A percentile compares a stretch with the other conserved stretches of the same genome.
phyloP scores from a whole-genome alignment of 2,113 vertebrate species.

The Marmota monax region DNA sequence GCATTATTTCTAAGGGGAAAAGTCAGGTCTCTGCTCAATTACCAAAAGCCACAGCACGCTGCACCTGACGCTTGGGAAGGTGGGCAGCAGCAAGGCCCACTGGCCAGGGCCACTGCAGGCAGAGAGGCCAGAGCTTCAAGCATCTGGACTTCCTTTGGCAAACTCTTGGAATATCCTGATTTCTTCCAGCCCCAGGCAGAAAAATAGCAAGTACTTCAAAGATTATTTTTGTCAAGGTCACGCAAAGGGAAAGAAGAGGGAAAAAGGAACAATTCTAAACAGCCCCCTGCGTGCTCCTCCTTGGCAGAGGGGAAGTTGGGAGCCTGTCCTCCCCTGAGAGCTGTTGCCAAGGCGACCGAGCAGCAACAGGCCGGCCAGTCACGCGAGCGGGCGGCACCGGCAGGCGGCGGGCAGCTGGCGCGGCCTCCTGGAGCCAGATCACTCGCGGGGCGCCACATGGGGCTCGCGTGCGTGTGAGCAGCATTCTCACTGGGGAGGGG shows the following conservation, averaged over 20 bases:
- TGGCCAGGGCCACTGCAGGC: slow-evolving; percentile 4
- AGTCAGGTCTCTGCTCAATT: slow-evolving; percentile 84
- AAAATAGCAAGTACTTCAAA: slow-evolving; percentile 90
- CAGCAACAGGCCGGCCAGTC: slow-evolving; percentile 90
- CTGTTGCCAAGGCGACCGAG: slow-evolving; percentile 85
- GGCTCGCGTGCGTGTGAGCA: slow-evolving; percentile 69
- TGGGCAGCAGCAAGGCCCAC: not conserved
- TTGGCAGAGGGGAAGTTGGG: slow-evolving; percentile 87
- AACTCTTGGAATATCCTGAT: slow-evolving; percentile 83
- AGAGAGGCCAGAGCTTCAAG: slow-evolving; percentile 65
- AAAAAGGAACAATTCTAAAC: slow-evolving; percentile 82
- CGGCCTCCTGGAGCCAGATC: slow-evolving; percentile 83
- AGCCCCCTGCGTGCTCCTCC: slow-evolving; percentile 86
- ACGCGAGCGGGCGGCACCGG: slow-evolving; percentile 90
- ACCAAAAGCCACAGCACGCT: slow-evolving; percentile 87
- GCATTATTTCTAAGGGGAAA: slow-evolving; percentile 74
- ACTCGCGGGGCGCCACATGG: slow-evolving; percentile 17
- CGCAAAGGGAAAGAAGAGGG: slow-evolving; percentile 81
- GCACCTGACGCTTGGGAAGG: slow-evolving; percentile 87
- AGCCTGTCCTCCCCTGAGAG: slow-evolving; percentile 86
- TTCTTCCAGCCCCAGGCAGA: slow-evolving; percentile 84
- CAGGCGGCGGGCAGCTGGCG: slow-evolving; percentile 86
- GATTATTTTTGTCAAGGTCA: slow-evolving; percentile 89
- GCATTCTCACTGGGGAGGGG: slow-evolving; percentile 73
- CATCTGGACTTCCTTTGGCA: slow-evolving; percentile 83